Conservation (phyloP, 2,888 invertebrate genomes). For the Deilephila elpenor region DNA sequence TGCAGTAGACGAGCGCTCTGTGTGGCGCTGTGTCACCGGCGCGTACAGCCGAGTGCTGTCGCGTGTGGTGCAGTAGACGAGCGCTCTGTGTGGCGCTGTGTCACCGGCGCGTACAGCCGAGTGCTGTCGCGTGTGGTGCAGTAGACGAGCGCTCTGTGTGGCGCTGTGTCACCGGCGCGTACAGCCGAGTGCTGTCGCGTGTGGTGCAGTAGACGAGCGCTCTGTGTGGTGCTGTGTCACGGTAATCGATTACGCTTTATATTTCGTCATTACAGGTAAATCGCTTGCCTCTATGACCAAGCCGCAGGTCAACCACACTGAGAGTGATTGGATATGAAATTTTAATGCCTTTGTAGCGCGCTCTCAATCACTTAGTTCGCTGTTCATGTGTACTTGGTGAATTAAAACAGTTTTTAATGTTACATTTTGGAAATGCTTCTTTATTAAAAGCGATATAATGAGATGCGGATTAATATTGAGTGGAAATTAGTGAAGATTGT, state of each 20-base stretch:
- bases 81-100: slow-evolving; percentile 27
- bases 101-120: slow-evolving; percentile 26
- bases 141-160: slow-evolving; percentile 22
- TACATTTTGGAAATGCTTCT: not conserved
- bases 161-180: slow-evolving; percentile 24
- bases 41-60: slow-evolving; percentile 23
- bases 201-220: slow-evolving; percentile 26
- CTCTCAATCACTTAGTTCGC: slow-evolving; percentile 59
- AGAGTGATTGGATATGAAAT: slow-evolving; percentile 71
- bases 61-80: slow-evolving; percentile 26
- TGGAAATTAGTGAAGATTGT: not conserved
- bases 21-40: slow-evolving; percentile 26
- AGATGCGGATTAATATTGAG: not conserved
- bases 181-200: slow-evolving; percentile 25
- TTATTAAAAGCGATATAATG: slow-evolving; percentile 11
- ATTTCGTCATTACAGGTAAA: not conserved
- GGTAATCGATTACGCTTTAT: not conserved
- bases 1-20: slow-evolving; percentile 26
- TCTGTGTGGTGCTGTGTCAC: slow-evolving; percentile 23
- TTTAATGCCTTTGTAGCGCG: slow-evolving; percentile 67
- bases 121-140: too few relatives aligned
- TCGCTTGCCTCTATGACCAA: slow-evolving; percentile 38
- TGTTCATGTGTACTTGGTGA: slow-evolving; percentile 17
- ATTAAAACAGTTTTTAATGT: slow-evolving; percentile 27
- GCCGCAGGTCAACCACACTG: slow-evolving; percentile 35